These are phyloP conservation scores for Thunnus albacares DNA, from an alignment of 2,797 vertebrate genomes.

Conservation along the genomic window DNA sequence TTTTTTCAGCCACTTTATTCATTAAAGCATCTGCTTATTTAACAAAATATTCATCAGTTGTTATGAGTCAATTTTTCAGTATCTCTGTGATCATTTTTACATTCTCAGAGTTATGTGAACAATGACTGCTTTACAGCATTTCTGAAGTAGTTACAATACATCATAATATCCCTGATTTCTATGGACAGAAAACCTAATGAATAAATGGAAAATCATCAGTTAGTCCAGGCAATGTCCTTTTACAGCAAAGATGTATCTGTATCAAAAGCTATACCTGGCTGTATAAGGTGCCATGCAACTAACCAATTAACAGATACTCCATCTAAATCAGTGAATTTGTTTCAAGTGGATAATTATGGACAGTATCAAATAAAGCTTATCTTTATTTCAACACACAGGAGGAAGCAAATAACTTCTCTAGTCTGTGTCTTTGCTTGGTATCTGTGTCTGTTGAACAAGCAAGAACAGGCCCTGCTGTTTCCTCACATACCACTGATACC, in stretches of 20 bases:
- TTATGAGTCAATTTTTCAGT: neutral
- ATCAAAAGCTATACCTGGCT: no score
- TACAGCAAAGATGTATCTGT: neutral
- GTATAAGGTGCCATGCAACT: neutral
- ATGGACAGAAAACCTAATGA: neutral
- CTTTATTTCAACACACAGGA: conserved; percentile 1
- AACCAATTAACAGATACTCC: neutral
- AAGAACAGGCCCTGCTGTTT: conserved; percentile 65
- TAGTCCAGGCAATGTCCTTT: neutral
- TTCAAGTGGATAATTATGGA: neutral
- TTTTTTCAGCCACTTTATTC: neutral
- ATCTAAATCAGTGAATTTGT: neutral
- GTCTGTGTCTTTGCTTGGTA: conserved; percentile 5
- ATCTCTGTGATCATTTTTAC: neutral
- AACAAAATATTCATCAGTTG: neutral
- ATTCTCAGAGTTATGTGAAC: no score
- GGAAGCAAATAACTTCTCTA: neutral
- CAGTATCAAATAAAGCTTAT: neutral
- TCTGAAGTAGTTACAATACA: no score
- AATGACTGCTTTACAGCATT: no score
- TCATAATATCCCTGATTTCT: neutral
- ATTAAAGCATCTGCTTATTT: neutral
- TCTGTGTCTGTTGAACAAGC: conserved; percentile 53
- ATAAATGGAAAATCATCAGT: neutral
- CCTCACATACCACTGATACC: conserved; percentile 62